These are phyloP conservation scores for Leptatherina wallacei DNA, from an alignment of 2,797 vertebrate genomes.

Conservation along the genomic window DNA sequence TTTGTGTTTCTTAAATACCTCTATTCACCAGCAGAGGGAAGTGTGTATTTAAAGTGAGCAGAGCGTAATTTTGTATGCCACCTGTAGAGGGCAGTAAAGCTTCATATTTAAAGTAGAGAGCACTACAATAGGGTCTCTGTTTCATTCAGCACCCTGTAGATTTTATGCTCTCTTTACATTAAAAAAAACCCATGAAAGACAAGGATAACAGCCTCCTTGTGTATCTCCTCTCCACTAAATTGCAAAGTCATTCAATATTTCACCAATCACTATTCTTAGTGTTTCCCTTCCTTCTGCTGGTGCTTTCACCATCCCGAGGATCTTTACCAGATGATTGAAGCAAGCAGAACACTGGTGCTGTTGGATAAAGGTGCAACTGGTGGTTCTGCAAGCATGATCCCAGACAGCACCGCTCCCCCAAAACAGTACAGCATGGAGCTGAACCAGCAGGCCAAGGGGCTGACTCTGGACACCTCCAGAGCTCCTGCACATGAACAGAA, in stretches of 20 bases:
- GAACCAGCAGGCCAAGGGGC: constrained; percentile 96
- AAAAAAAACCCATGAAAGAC: background rate
- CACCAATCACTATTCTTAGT: background rate
- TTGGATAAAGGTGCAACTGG: constrained; percentile 89
- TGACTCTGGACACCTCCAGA: constrained; percentile 84
- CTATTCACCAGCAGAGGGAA: constrained; percentile 61
- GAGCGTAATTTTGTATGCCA: constrained; percentile 28
- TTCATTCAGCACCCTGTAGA: background rate
- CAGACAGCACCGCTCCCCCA: constrained; percentile 92
- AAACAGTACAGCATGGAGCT: constrained; percentile 97
- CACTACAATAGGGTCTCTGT: constrained; percentile 23
- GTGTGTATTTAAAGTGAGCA: background rate
- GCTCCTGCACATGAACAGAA: constrained; percentile 83
- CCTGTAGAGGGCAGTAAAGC: constrained; percentile 61
- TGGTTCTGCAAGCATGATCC: constrained; percentile 91
- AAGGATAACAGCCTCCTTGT: background rate
- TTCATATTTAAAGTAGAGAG: constrained; percentile 4
- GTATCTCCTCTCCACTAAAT: background rate
- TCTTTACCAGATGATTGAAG: constrained; percentile 92
- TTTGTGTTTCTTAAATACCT: background rate
- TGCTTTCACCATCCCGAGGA: too few species aligned
- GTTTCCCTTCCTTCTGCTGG: background rate
- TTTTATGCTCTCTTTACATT: constrained; percentile 18
- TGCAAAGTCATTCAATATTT: background rate
- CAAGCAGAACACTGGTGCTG: constrained; percentile 87